Evolutionary conservation across 2,888 invertebrate genomes (phyloP).

Genomic region (Ectobius pallidus): DNA sequence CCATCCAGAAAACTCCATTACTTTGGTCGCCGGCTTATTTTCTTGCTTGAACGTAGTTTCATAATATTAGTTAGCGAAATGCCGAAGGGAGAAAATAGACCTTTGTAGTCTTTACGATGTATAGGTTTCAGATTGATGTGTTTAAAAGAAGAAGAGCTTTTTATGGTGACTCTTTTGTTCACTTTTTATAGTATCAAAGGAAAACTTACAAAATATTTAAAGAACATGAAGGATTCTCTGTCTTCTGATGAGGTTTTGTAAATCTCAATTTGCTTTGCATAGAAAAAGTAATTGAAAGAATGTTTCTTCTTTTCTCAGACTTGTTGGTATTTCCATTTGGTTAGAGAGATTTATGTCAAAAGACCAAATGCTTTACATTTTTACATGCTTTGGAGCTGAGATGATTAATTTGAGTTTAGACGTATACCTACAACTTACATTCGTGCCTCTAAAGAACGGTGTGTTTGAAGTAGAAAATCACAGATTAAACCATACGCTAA

Average conservation of each 20-base stretch:
- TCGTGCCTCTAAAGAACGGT: too few relatives aligned
- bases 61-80: slow-evolving; percentile 23
- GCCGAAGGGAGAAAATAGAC: slow-evolving; percentile 19
- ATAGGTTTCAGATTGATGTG: slow-evolving; percentile 19
- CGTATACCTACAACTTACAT: too few relatives aligned
- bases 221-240: slow-evolving; percentile 4
- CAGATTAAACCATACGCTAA: too few relatives aligned
- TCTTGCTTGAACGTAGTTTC: slow-evolving; percentile 15
- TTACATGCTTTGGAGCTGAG: too few relatives aligned
- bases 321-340: too few relatives aligned
- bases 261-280: slow-evolving; percentile 5
- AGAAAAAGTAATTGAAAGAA: neutral
- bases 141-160: neutral
- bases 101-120: slow-evolving; percentile 10
- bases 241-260: neutral
- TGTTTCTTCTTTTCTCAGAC: neutral
- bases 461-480: too few relatives aligned
- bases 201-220: slow-evolving; percentile 2
- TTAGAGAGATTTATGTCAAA: too few relatives aligned
- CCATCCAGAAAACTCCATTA: slow-evolving; percentile 4
- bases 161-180: neutral
- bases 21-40: slow-evolving; percentile 4
- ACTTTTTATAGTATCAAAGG: slow-evolving; percentile 1
- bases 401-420: too few relatives aligned
- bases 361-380: too few relatives aligned